phyloP scores from a whole-genome alignment of 2,797 vertebrate species.

The Myotis myotis region DNA sequence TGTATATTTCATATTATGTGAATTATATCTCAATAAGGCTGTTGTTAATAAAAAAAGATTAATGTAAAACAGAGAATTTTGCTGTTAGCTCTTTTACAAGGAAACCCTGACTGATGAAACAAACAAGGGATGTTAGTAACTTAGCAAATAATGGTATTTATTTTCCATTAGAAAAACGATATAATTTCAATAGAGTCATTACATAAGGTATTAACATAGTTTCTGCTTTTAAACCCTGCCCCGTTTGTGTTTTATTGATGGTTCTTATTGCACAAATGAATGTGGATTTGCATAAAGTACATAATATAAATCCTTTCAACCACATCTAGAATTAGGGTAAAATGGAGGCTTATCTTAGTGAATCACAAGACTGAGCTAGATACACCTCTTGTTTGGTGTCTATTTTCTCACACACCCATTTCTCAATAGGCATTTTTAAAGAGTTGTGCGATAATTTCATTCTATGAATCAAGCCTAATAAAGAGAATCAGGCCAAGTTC shows the following conservation, averaged over 20 bases:
- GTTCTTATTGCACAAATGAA: conserved; percentile 22
- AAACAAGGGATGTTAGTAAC: conserved; percentile 10
- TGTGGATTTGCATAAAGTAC: conserved; percentile 39
- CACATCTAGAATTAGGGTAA: conserved; percentile 3
- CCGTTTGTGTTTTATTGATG: conserved; percentile 25
- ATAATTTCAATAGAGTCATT: conserved; percentile 46
- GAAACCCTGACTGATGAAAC: not conserved
- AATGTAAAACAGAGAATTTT: not conserved
- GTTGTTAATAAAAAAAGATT: not conserved
- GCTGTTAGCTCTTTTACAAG: not conserved
- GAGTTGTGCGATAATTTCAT: conserved; percentile 32
- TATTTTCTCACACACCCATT: conserved; percentile 52
- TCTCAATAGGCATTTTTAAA: conserved; percentile 50
- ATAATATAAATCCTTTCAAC: conserved; percentile 53
- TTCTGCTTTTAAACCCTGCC: not conserved
- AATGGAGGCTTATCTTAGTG: conserved; percentile 50
- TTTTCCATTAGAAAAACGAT: conserved; percentile 51
- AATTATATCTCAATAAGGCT: conserved; percentile 39
- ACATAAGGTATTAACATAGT: conserved; percentile 50
- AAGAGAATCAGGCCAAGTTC: conserved; percentile 46
- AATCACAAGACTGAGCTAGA: not conserved
- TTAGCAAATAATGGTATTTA: conserved; percentile 37
- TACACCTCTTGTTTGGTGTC: conserved; percentile 38
- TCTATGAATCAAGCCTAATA: conserved; percentile 27
- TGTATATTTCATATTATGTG: conserved; percentile 21